Percentiles rank a stretch among this genome's conserved stretches.
phyloP scores from a whole-genome alignment of 2,113 vertebrate genomes.

The Fukomys damarensis region DNA sequence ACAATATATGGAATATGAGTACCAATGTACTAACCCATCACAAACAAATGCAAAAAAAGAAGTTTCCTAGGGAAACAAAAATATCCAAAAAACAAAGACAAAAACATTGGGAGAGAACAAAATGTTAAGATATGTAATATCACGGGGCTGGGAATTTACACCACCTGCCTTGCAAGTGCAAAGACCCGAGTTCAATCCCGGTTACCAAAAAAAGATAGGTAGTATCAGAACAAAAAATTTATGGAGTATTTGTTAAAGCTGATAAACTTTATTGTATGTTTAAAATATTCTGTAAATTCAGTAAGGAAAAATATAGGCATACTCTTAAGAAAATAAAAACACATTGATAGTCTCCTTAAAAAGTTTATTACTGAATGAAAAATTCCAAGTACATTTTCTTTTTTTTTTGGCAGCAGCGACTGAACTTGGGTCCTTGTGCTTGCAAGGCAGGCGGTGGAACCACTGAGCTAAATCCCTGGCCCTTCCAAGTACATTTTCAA shows the following conservation, averaged over 20 bases:
- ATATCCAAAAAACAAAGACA: background rate
- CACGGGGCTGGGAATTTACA: too few relatives aligned
- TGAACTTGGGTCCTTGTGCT: too few relatives aligned
- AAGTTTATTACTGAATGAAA: conserved; percentile 10
- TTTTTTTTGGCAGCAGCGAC: too few relatives aligned
- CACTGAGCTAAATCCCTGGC: too few relatives aligned
- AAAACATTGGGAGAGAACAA: background rate
- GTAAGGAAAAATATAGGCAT: conserved; percentile 42
- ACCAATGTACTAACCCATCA: background rate
- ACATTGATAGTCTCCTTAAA: background rate
- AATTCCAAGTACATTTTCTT: conserved; percentile 48
- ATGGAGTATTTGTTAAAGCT: background rate
- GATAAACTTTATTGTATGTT: background rate
- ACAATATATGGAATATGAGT: background rate
- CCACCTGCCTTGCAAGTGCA: too few relatives aligned
- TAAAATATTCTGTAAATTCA: conserved; percentile 12
- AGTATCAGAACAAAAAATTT: too few relatives aligned
- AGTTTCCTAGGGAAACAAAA: background rate
- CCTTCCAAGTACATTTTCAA: too few relatives aligned
- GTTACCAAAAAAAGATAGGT: too few relatives aligned
- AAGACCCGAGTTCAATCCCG: too few relatives aligned
- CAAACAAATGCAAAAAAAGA: background rate
- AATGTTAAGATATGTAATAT: background rate
- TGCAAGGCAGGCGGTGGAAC: too few relatives aligned
- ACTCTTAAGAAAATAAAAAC: conserved; percentile 1